A percentile compares a stretch with the other conserved stretches of the same genome.
Conservation (phyloP, 2,888 invertebrate species). For the Drosophila prostipennis region DNA sequence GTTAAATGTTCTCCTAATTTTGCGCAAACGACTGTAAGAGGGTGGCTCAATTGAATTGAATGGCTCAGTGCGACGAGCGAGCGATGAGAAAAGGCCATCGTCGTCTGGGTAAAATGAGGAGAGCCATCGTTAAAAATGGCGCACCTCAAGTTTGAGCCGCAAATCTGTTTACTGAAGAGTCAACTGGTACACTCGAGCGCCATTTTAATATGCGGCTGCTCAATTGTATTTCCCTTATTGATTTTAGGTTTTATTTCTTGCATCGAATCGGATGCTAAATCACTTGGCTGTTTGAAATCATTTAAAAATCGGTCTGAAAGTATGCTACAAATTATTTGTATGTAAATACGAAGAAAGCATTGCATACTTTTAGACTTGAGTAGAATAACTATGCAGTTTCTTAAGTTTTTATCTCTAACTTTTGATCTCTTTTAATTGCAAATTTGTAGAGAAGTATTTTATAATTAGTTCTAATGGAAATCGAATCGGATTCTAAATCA, state of each 20-base stretch:
- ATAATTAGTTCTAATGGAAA: conserved; percentile 56
- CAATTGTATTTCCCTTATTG: not conserved
- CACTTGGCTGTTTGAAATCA: not conserved
- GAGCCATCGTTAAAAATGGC: not conserved
- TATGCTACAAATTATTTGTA: too few relatives aligned
- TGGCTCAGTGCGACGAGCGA: conserved; percentile 11
- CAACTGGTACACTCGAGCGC: not conserved
- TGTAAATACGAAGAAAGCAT: too few relatives aligned
- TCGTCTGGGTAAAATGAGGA: conserved; percentile 3
- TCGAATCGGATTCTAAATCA: not conserved
- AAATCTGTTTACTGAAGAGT: conserved; percentile 6
- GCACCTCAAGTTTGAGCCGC: conserved; percentile 6
- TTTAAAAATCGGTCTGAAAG: not conserved
- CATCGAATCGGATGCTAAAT: too few relatives aligned
- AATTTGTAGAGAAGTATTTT: conserved; percentile 35
- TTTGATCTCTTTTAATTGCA: conserved; percentile 40
- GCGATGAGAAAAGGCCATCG: not conserved
- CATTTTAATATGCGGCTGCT: not conserved
- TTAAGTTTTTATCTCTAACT: not conserved
- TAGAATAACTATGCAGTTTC: not conserved
- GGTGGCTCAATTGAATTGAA: conserved; percentile 32
- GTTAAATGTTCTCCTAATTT: conserved; percentile 63
- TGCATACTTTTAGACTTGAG: too few relatives aligned
- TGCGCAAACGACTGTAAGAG: conserved; percentile 54
- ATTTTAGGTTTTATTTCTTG: not conserved